These are phyloP conservation scores for Drosophila repleta DNA, from an alignment of 1,140 invertebrate species.

Conservation along the genomic window DNA sequence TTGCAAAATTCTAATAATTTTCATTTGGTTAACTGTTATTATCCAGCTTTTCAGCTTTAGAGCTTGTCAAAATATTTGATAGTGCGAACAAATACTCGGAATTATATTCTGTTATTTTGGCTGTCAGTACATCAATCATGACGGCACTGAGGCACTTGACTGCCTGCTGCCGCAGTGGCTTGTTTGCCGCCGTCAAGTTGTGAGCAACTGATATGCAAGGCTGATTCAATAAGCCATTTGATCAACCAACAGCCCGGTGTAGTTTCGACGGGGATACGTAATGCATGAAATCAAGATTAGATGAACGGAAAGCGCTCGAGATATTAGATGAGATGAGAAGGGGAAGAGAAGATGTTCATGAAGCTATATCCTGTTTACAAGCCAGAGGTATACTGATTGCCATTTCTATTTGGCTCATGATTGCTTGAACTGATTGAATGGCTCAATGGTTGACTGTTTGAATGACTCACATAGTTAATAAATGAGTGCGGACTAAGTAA, in stretches of 20 bases:
- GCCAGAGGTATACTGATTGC: not conserved
- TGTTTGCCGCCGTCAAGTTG: conserved; percentile 20
- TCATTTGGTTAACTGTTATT: not conserved
- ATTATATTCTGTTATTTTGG: not conserved
- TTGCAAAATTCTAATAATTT: not conserved
- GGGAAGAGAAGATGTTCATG: no score
- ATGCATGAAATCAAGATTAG: not conserved
- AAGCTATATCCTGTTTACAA: not conserved
- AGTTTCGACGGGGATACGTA: conserved; percentile 19
- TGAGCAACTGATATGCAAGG: conserved; percentile 19
- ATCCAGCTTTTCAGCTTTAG: no score
- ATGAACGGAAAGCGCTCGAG: not conserved
- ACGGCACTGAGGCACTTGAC: conserved; percentile 10
- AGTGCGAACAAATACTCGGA: no score
- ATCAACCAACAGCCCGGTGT: conserved; percentile 22
- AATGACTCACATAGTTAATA: no score
- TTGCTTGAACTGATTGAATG: no score
- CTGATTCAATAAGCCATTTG: conserved; percentile 37
- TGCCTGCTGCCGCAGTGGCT: not conserved
- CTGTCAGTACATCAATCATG: conserved; percentile 23
- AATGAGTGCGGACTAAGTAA: not conserved
- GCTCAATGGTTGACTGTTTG: no score
- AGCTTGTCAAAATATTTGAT: not conserved
- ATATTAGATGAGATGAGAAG: not conserved
- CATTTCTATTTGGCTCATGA: no score